A percentile compares a stretch with the other conserved stretches of the same genome.
Evolutionary conservation across 2,888 invertebrate genomes (phyloP).

Genomic region (Sphaeridia pumilis): DNA sequence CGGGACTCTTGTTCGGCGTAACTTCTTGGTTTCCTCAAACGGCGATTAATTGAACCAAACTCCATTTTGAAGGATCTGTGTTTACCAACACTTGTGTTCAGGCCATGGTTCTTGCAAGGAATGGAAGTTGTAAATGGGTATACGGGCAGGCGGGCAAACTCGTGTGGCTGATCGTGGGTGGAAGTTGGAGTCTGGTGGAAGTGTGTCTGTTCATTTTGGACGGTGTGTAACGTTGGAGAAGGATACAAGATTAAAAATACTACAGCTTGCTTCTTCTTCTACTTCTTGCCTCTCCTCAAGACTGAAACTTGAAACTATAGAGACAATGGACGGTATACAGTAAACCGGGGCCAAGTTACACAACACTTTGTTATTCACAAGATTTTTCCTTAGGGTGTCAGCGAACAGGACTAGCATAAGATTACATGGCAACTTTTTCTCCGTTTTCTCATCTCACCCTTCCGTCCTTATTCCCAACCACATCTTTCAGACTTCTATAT

Average conservation of each 20-base stretch:
- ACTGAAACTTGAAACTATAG: background rate
- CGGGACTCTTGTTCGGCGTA: constrained; percentile 10
- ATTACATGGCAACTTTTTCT: no score
- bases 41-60: constrained; percentile 24
- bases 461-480: no score
- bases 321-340: background rate
- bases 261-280: background rate
- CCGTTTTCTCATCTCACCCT: no score
- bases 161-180: no score
- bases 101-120: no score
- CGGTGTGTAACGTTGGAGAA: no score
- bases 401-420: background rate
- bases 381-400: constrained; percentile 2
- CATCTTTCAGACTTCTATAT: no score
- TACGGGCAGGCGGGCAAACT: background rate
- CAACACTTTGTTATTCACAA: background rate
- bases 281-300: background rate
- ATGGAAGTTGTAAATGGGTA: no score
- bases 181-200: background rate
- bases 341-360: background rate
- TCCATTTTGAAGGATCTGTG: constrained; percentile 23
- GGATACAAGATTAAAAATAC: background rate
- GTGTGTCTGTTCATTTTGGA: background rate
- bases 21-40: constrained; percentile 3
- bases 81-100: background rate